phyloP scores from a whole-genome alignment of 2,113 vertebrate species.

The Monopterus albus region DNA sequence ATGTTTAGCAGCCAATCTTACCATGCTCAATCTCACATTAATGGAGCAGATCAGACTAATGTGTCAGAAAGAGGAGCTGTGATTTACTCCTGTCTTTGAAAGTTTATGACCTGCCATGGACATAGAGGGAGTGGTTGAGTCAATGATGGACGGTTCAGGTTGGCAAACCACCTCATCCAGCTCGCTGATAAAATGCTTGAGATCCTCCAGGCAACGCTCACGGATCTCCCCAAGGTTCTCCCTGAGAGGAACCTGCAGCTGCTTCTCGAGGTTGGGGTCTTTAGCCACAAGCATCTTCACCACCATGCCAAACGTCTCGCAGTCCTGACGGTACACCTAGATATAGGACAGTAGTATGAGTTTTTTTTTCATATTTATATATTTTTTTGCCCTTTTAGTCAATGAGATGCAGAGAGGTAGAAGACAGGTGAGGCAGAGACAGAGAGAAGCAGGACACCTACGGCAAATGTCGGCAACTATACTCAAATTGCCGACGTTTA shows the following conservation, averaged over 20 bases:
- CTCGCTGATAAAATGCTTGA: constrained; percentile 92
- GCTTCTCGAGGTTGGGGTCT: constrained; percentile 93
- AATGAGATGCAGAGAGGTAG: no score
- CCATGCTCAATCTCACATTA: constrained; percentile 7
- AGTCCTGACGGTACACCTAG: constrained; percentile 96
- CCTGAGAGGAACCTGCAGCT: constrained; percentile 92
- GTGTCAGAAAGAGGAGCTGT: constrained; percentile 58
- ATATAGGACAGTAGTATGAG: neutral
- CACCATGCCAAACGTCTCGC: constrained; percentile 98
- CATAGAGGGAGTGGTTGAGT: constrained; percentile 40
- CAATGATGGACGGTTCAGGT: constrained; percentile 65
- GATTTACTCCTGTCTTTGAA: constrained; percentile 56
- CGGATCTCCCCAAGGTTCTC: constrained; percentile 97
- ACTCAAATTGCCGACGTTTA: no score
- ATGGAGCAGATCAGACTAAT: neutral
- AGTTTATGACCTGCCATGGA: constrained; percentile 55
- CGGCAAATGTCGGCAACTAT: no score
- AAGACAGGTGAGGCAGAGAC: no score
- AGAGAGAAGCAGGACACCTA: no score
- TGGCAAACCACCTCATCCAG: constrained; percentile 86
- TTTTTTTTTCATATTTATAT: no score
- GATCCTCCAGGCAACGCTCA: constrained; percentile 95
- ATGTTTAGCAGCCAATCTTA: neutral
- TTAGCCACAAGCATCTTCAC: constrained; percentile 99
- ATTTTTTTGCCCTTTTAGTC: no score